Evolutionary conservation across 2,888 invertebrate genomes (phyloP), one percentile per base, ranked within the genome.

Genomic region (Latheticus oryzae): DNA sequence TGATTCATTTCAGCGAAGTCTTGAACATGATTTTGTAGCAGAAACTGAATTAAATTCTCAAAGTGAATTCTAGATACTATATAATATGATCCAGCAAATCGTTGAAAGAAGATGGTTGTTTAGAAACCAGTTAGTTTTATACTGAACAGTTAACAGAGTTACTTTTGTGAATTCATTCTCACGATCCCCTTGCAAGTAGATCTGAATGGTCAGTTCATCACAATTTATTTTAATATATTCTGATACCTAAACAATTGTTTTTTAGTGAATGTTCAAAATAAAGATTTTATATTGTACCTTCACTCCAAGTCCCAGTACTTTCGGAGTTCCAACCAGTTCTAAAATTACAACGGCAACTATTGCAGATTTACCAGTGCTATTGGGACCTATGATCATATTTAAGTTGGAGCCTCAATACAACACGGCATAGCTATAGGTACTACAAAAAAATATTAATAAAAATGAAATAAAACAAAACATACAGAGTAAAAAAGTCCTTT

Each of bases 21-120:
- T 73, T 94, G 93, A 0, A 98, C 97, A 61, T 93, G 84, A 73
- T 98, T 97, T 83, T 99, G 98, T 0, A 98, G 97, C 42, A 98
- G 79, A 71, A 98, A 91, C 75, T 97, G 97, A 72, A 97, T 98
- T 21, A 98, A 83, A 78, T 94, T 95, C 68, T 89, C 87, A 1
- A 94, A 87, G 83, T 90, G 84, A 61, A 86, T 84, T 58, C 85
- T 83, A 53, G n/a, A n/a, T n/a, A n/a, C n/a, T n/a, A n/a, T n/a
- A n/a, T n/a, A n/a, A n/a, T n/a, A n/a, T n/a, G n/a, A n/a, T n/a
- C n/a, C n/a, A n/a, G n/a, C n/a, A n/a, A n/a, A n/a, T n/a, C n/a
- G n/a, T n/a, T n/a, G n/a, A n/a, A n/a, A n/a, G n/a, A n/a, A n/a
- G n/a, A n/a, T 81, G 80, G 4, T 82, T 81, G 73, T 90, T 83